These are phyloP conservation scores for Polyergus mexicanus DNA, from an alignment of 1,140 invertebrate genomes.

Conservation along the genomic window DNA sequence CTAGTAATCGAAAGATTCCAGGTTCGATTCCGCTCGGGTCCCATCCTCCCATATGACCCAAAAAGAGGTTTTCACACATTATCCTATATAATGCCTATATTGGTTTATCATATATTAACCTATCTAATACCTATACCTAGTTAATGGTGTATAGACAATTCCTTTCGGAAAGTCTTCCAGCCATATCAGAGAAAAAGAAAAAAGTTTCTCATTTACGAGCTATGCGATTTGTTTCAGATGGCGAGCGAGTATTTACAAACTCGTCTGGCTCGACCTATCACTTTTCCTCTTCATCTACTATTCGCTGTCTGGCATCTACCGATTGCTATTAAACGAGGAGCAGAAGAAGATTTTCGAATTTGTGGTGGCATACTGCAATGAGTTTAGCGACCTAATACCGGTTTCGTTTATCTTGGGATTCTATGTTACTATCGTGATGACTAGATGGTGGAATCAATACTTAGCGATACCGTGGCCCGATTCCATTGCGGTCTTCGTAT, in stretches of 20 bases:
- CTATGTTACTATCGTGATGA: slow-evolving; percentile 97
- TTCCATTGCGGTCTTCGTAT: slow-evolving; percentile 94
- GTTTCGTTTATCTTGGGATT: slow-evolving; percentile 96
- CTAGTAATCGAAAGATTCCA: no score
- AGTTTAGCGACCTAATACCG: slow-evolving; percentile 93
- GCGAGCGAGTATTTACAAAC: slow-evolving; percentile 91
- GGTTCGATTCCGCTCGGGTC: no score
- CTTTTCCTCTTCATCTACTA: slow-evolving; percentile 89
- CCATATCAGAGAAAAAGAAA: no score
- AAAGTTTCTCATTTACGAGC: slow-evolving; percentile 18
- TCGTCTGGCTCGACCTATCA: slow-evolving; percentile 91
- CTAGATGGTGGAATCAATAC: slow-evolving; percentile 97
- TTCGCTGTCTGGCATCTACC: slow-evolving; percentile 87
- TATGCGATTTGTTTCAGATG: slow-evolving; percentile 87
- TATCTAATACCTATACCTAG: no score
- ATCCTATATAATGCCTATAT: no score
- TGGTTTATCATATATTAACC: no score
- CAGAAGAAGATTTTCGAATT: slow-evolving; percentile 91
- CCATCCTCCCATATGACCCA: no score
- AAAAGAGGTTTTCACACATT: no score
- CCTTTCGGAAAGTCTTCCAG: no score
- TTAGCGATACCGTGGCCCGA: slow-evolving; percentile 93
- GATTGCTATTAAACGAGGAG: slow-evolving; percentile 86
- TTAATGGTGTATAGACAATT: no score
- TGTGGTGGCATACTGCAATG: slow-evolving; percentile 92